These are phyloP conservation scores for Pionites leucogaster DNA, from an alignment of 2,113 vertebrate genomes.

Conservation along the genomic window DNA sequence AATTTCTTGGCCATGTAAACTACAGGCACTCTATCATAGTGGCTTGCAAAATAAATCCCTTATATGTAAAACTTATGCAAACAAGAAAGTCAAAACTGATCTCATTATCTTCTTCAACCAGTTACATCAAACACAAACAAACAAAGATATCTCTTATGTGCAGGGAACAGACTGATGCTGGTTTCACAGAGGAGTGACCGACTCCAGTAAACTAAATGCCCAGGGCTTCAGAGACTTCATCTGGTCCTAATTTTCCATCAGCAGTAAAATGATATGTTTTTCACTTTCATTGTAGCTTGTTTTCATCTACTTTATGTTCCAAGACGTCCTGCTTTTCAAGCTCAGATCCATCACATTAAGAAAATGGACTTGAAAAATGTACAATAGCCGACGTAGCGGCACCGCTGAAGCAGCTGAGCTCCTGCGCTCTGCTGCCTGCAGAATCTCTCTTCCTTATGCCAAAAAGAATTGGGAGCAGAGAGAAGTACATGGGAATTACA, in stretches of 20 bases:
- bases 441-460: not conserved
- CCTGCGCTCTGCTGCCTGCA: not conserved
- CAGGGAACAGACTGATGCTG: slow-evolving; percentile 23
- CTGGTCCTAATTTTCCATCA: slow-evolving; percentile 74
- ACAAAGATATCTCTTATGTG: slow-evolving; percentile 26
- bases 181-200: slow-evolving; percentile 63
- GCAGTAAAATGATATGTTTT: slow-evolving; percentile 66
- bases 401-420: not conserved
- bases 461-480: not conserved
- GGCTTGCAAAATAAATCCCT: slow-evolving; percentile 1
- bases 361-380: not conserved
- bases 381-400: not conserved
- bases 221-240: slow-evolving; percentile 63
- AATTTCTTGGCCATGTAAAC: not conserved
- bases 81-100: slow-evolving; percentile 55
- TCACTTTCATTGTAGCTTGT: slow-evolving; percentile 70
- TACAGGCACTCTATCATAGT: not conserved
- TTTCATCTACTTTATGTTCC: slow-evolving; percentile 69
- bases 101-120: slow-evolving; percentile 62
- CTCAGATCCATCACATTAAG: slow-evolving; percentile 47
- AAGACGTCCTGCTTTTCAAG: slow-evolving; percentile 62
- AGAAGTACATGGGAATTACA: not conserved
- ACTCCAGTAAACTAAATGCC: slow-evolving; percentile 68
- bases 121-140: slow-evolving; percentile 57
- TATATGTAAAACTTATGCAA: slow-evolving; percentile 41